Evolutionary conservation across 2,797 vertebrate genomes (phyloP).

Genomic region (Erpetoichthys calabaricus): DNA sequence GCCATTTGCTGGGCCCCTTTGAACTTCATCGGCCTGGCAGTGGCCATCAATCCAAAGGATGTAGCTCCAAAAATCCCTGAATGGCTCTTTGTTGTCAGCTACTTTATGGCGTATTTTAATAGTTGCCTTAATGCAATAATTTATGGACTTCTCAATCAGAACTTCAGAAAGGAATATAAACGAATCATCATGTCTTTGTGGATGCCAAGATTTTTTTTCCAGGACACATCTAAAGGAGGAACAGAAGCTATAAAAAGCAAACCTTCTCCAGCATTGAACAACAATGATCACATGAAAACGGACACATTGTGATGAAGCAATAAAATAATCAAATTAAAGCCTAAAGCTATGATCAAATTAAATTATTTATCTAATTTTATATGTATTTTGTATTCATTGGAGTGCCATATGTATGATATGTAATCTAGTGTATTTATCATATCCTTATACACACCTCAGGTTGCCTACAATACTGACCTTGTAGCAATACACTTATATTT

Average conservation of each 20-base stretch:
- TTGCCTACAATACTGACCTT: constrained; percentile 22
- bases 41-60: constrained; percentile 51
- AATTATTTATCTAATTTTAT: not conserved
- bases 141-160: constrained; percentile 75
- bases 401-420: constrained; percentile 23
- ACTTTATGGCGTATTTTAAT: constrained; percentile 81
- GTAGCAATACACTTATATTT: constrained; percentile 19
- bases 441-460: constrained; percentile 21
- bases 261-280: constrained; percentile 63
- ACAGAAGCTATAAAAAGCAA: constrained; percentile 59
- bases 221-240: constrained; percentile 54
- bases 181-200: constrained; percentile 60
- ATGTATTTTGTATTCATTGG: constrained; percentile 10
- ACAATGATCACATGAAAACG: constrained; percentile 57
- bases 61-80: constrained; percentile 60
- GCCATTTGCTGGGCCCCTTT: constrained; percentile 74
- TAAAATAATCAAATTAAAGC: not conserved
- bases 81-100: constrained; percentile 69
- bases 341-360: not conserved
- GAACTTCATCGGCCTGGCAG: constrained; percentile 66
- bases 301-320: constrained; percentile 41
- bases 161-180: constrained; percentile 73
- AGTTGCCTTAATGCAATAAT: constrained; percentile 79
- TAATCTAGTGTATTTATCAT: constrained; percentile 15
- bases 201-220: constrained; percentile 55